These are phyloP conservation scores for Okapia johnstoni DNA, from an alignment of 2,113 vertebrate species.

Conservation along the genomic window DNA sequence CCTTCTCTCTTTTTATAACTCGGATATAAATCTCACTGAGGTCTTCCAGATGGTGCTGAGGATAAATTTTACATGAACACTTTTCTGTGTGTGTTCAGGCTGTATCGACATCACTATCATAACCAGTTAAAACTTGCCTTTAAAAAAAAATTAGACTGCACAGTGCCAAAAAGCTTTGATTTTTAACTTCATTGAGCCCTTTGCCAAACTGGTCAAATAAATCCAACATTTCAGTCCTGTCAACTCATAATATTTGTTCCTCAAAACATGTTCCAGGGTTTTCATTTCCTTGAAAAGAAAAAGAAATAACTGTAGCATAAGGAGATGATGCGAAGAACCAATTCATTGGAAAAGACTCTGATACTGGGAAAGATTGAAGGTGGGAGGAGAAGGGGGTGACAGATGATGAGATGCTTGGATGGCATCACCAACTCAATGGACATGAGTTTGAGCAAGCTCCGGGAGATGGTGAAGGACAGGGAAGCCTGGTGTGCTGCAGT, in stretches of 20 bases:
- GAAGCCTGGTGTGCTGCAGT: not conserved
- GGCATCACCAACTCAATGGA: not conserved
- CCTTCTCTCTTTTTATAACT: not conserved
- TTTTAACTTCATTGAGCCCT: not conserved
- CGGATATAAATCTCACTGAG: not conserved
- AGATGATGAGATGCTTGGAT: not conserved
- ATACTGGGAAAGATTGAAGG: not conserved
- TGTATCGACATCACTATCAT: too few relatives aligned
- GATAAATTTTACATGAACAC: not conserved
- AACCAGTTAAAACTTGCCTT: not conserved
- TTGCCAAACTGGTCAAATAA: not conserved
- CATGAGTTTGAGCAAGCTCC: not conserved
- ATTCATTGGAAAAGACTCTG: not conserved
- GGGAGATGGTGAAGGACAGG: not conserved
- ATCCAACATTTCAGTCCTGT: not conserved
- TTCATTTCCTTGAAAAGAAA: not conserved
- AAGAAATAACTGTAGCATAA: accelerated
- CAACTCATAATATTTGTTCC: not conserved
- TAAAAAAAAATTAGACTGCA: not conserved
- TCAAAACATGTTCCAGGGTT: not conserved
- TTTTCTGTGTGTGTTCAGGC: not conserved
- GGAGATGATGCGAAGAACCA: not conserved
- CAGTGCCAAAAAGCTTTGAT: not conserved
- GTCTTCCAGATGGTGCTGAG: not conserved
- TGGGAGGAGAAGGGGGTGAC: not conserved